Base-by-base conservation (phyloP, 2,888 invertebrate genomes). In the Formica aserva region DNA sequence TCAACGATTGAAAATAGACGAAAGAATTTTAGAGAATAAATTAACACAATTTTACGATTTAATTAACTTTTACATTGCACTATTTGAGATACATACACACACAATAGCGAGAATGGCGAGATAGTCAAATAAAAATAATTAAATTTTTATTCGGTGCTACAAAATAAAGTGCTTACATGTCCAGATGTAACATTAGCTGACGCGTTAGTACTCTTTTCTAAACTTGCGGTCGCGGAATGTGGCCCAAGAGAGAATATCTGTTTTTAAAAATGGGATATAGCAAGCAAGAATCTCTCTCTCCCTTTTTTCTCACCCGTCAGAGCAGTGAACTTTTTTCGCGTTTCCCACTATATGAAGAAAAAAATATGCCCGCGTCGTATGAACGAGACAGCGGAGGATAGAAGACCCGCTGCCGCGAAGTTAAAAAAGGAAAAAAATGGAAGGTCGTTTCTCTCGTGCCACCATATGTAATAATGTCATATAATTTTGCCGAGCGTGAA, bases 181-280 rank as follows among this genome's bases (percentile, higher is more conserved):
- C 18, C 45, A 22, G 74, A 45, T 35, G 60, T 78, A 78, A 72
- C 60, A 57, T 60, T 78, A 69, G 77, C 29, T 22, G 29, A 57
- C 29, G 38, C 45, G 60, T 60, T 45, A 5, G 26, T 72, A 80
- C 62, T n/a, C 13, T 48, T 35, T 72, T 80, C 32, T 22, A 41
- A 26, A 72, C 62, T 74, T 48, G 5, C 45, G 71, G 60, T 18
- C 18, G 9, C 26, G 32, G 29, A 57, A 57, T 55, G 8, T 52
- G 41, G 29, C 4, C 11, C 45, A 26, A 41, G 41, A 60, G 74
- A 60, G 41, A 72, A 66, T 67, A 69, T 77, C 26, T 60, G 38
- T 72, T 78, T 66, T 72, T 45, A 32, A 60, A 69, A 80, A 80
- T 35, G 78, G 62, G 35, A 35, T 57, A 32, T 22, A 71, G 13